Conservation (phyloP, 1,140 invertebrate genomes). For the Schlechtendalia chinensis region DNA sequence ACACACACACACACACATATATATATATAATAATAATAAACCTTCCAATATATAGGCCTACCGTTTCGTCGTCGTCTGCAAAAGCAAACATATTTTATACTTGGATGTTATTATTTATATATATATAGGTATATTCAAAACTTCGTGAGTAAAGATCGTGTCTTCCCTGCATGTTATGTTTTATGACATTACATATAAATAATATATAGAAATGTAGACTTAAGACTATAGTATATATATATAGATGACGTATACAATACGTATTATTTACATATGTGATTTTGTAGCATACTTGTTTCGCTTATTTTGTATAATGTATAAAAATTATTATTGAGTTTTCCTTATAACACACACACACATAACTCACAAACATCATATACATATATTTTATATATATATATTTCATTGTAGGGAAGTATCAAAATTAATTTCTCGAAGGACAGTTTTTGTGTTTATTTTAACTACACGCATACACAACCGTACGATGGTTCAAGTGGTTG, state of each 20-base stretch:
- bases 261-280: neutral
- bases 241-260: neutral
- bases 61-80: neutral
- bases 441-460: neutral
- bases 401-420: conserved; percentile 4
- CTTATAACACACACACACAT: too few relatives aligned
- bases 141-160: conserved; percentile 11
- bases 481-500: neutral
- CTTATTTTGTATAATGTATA: neutral
- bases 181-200: neutral
- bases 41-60: neutral
- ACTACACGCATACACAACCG: too few relatives aligned
- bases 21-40: too few relatives aligned
- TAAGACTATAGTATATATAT: neutral
- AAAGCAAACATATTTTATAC: neutral
- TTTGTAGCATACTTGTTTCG: neutral
- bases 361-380: neutral
- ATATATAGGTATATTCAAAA: neutral
- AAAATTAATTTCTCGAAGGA: conserved; percentile 14
- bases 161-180: conserved; percentile 26
- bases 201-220: neutral
- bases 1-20: neutral
- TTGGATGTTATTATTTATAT: neutral
- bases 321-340: neutral
- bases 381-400: neutral